Evolutionary conservation across 2,797 vertebrate genomes (phyloP).

Genomic region (Sternarchorhynchus goeldii): DNA sequence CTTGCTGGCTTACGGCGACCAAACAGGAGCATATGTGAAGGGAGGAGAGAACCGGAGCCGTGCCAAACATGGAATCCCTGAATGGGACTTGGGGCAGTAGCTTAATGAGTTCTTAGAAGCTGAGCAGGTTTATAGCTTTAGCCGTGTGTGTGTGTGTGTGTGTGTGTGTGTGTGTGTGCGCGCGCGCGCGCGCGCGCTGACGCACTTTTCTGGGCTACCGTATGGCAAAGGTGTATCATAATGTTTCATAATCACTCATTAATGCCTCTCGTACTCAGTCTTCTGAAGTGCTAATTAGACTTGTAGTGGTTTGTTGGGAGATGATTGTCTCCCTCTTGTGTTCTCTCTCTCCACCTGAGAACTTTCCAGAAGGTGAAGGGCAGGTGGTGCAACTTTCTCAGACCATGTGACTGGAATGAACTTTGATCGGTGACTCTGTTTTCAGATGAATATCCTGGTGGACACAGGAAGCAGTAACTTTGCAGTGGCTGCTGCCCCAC

Average conservation of each 20-base stretch:
- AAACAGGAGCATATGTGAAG: slow-evolving; percentile 42
- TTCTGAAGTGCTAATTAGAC: too few species aligned
- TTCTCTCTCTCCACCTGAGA: too few species aligned
- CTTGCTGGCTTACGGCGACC: slow-evolving; percentile 31
- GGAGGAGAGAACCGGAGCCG: slow-evolving; percentile 9
- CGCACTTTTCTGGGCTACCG: neutral
- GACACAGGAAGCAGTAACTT: slow-evolving; percentile 99
- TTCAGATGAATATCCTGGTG: slow-evolving; percentile 94
- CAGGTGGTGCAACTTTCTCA: too few species aligned
- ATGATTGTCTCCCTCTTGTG: too few species aligned
- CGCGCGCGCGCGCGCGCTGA: neutral
- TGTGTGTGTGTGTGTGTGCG: neutral
- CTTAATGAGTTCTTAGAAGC: slow-evolving; percentile 28
- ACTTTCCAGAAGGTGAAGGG: too few species aligned
- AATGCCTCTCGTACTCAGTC: too few species aligned
- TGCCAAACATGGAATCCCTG: slow-evolving; percentile 37
- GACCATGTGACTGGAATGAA: too few species aligned
- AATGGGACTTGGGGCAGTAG: slow-evolving; percentile 28
- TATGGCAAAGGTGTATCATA: neutral
- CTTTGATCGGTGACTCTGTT: neutral
- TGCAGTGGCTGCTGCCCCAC: slow-evolving; percentile 87
- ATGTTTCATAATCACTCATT: too few species aligned
- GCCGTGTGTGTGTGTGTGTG: neutral
- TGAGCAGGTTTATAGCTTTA: slow-evolving; percentile 16
- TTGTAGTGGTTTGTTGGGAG: too few species aligned